phyloP scores from a whole-genome alignment of 2,113 vertebrate genomes.

The Caretta caretta region DNA sequence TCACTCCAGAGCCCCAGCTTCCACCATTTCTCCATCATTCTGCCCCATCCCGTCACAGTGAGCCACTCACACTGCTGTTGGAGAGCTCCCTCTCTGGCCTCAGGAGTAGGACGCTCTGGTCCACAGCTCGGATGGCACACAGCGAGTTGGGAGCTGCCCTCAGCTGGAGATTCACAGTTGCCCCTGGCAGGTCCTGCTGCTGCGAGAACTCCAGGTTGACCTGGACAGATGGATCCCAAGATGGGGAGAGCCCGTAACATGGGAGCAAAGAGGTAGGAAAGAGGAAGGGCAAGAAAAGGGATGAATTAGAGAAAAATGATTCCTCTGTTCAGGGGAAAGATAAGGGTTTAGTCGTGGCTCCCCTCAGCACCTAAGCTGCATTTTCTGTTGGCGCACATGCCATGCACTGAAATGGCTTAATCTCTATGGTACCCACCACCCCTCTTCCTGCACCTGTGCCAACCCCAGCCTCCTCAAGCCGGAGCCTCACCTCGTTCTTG shows the following conservation, averaged over 20 bases:
- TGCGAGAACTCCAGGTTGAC: conserved; percentile 74
- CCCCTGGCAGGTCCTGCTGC: conserved; percentile 77
- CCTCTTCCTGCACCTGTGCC: background rate
- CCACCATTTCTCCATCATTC: background rate
- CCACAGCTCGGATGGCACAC: conserved; percentile 76
- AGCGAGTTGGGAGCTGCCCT: conserved; percentile 75
- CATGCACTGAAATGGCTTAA: background rate
- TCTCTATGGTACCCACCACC: background rate
- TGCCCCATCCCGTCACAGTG: fast-evolving
- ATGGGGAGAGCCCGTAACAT: background rate
- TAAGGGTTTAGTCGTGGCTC: background rate
- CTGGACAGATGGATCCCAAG: conserved; percentile 3
- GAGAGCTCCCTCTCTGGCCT: conserved; percentile 74
- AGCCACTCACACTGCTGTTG: conserved; percentile 2
- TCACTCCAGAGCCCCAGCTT: background rate
- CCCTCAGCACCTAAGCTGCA: background rate
- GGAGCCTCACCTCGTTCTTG: conserved; percentile 73
- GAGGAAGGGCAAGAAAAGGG: background rate
- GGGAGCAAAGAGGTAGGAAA: background rate
- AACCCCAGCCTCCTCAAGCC: background rate
- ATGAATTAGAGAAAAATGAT: background rate
- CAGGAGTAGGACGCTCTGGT: conserved; percentile 77
- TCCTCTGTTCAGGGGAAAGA: background rate
- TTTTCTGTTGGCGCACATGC: background rate
- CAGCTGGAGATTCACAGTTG: conserved; percentile 64